A percentile compares a stretch with the other conserved stretches of the same genome.
phyloP scores from a whole-genome alignment of 2,113 vertebrate genomes.

The Microcebus lehilahytsara region DNA sequence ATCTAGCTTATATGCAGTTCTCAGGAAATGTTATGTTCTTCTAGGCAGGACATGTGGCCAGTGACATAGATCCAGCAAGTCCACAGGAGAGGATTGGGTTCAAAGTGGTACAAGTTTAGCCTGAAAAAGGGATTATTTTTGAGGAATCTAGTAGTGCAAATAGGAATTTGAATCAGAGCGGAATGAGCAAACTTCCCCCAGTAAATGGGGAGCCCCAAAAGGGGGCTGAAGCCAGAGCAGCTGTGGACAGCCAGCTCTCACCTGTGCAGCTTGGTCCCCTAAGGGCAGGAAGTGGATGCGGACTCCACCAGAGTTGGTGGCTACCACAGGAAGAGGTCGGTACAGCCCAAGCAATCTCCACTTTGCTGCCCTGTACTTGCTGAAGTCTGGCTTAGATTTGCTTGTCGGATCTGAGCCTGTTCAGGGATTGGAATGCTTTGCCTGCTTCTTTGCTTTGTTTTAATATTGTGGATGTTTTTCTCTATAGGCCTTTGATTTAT shows the following conservation, averaged over 20 bases:
- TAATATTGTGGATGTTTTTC: conserved; percentile 33
- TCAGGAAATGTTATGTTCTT: not conserved
- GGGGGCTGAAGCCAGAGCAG: not conserved
- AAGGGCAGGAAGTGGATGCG: too few relatives aligned
- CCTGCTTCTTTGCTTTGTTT: not conserved
- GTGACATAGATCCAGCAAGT: not conserved
- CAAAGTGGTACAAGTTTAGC: not conserved
- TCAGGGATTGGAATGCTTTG: not conserved
- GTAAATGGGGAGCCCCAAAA: not conserved
- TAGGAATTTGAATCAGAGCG: not conserved
- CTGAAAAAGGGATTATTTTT: not conserved
- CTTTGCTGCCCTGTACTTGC: accelerated
- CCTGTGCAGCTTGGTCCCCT: too few relatives aligned
- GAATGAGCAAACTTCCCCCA: too few relatives aligned
- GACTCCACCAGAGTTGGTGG: too few relatives aligned
- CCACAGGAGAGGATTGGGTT: not conserved
- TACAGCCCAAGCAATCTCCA: not conserved
- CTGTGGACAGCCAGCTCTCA: not conserved
- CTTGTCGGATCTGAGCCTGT: not conserved
- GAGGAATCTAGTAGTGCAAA: not conserved
- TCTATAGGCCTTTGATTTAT: conserved; percentile 92
- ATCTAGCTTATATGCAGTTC: not conserved
- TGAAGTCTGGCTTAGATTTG: not conserved
- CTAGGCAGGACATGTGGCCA: not conserved
- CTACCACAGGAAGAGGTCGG: not conserved